Conservation (phyloP, 1,140 invertebrate genomes). For the Lordiphosa clarofinis region DNA sequence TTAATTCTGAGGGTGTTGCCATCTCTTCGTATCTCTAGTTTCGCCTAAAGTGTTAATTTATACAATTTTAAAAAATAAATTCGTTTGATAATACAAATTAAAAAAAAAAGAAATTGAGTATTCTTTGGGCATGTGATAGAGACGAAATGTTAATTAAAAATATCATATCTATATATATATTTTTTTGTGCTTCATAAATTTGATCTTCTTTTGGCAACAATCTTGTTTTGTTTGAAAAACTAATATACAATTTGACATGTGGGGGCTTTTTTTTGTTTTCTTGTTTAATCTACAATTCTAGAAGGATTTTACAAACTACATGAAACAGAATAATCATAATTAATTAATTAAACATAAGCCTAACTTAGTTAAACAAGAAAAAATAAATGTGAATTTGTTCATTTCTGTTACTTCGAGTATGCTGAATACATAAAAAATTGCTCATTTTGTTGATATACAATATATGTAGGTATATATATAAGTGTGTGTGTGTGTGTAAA, state of each 20-base stretch:
- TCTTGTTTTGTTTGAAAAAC: constrained; percentile 1
- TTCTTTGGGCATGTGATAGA: constrained; percentile 53
- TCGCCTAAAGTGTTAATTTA: too few species aligned
- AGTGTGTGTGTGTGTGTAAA: constrained; percentile 51
- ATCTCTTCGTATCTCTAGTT: too few species aligned
- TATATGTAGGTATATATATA: constrained; percentile 50
- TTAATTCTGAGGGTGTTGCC: too few species aligned
- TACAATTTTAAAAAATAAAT: too few species aligned
- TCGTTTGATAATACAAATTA: constrained; percentile 12
- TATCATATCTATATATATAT: not conserved
- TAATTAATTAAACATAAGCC: constrained; percentile 39
- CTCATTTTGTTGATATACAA: constrained; percentile 67
- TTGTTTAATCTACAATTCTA: constrained; percentile 57
- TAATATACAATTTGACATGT: not conserved
- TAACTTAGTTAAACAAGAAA: constrained; percentile 35
- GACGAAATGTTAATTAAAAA: not conserved
- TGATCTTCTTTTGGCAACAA: not conserved
- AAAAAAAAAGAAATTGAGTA: constrained; percentile 67
- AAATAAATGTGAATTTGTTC: constrained; percentile 21
- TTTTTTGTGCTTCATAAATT: constrained; percentile 13
- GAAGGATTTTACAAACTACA: constrained; percentile 36
- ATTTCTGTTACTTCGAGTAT: constrained; percentile 31
- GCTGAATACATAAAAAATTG: constrained; percentile 63
- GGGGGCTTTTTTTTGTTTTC: constrained; percentile 23
- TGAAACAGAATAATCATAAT: constrained; percentile 25